Base-by-base conservation (phyloP, 1,140 invertebrate genomes). In the Condylostylus longicornis region DNA sequence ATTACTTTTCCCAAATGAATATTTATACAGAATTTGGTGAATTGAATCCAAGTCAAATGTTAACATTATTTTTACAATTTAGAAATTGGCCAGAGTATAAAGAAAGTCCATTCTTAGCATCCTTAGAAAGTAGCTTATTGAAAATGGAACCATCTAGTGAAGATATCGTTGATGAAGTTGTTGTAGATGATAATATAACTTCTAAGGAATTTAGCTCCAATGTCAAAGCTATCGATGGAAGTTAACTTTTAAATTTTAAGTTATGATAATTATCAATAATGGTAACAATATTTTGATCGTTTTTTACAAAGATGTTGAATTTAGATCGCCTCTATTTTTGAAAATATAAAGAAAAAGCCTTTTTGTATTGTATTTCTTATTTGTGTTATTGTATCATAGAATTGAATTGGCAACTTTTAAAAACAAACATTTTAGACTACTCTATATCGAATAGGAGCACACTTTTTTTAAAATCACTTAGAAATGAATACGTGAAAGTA, bases 1-100 rank as follows among this genome's bases (percentile, higher is more conserved):
- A 63, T 22, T 50, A 54, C 28, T 61, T 67, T 35, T 65, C 69
- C 9, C 69, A 68, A 23, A 68, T 72, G 40, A 73, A 69, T 12
- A 73, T 75, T 23, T 74, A 69, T 42, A 74, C 72, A 1, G 61
- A 71, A 46, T 75, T 75, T 50, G 69, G 71, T 3, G 69, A 72
- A 44, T 50, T 75, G 0, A 61, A 51, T 30, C 62, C 71, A 12
- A 49, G 57, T 37, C 64, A 75, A 42, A 66, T 72, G 46, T 42
- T 75, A 7, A 67, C 68, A 13, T 46, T 75, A 0, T 75, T 71
- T 38, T 65, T 37, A 8, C 43, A 64, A 37, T 68, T 68, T 37
- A 50, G 50, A 0, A 48, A 48, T 12, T 75, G 70, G 71, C 71
- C 71, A 5, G 72, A 75, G 43, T 75, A 70, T 41, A 53, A 63